Evolutionary conservation across 2,797 vertebrate species (phyloP).

Genomic region (Carduelis carduelis): DNA sequence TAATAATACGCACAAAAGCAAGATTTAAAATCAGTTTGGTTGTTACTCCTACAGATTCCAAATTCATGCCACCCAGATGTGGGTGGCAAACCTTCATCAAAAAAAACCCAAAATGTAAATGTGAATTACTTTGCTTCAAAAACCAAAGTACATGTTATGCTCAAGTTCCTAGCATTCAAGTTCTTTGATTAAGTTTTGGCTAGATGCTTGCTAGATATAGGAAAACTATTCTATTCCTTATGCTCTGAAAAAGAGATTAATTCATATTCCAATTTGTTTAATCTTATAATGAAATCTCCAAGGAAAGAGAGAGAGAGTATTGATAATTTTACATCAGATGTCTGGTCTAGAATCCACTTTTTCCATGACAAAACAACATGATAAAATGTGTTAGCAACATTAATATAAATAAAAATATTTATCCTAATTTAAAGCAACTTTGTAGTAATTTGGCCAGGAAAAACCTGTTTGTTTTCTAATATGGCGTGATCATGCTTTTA

Average conservation of each 20-base stretch:
- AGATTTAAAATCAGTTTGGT: neutral
- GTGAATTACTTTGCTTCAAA: neutral
- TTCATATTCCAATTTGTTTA: neutral
- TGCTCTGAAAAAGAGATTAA: neutral
- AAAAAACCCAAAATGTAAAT: neutral
- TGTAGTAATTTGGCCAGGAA: neutral
- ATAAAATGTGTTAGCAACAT: neutral
- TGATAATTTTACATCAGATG: neutral
- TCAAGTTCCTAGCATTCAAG: neutral
- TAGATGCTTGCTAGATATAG: neutral
- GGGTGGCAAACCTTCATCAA: neutral
- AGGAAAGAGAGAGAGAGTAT: neutral
- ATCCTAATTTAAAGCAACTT: neutral
- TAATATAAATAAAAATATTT: neutral
- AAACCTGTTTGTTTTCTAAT: slow-evolving; percentile 17
- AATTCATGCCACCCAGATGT: neutral
- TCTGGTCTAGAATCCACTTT: neutral
- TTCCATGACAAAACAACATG: neutral
- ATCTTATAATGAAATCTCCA: neutral
- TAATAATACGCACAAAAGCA: neutral
- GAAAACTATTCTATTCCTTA: neutral
- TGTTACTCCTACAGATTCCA: neutral
- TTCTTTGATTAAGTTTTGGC: neutral
- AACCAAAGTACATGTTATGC: neutral
- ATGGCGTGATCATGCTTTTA: neutral